Evolutionary conservation across 2,888 invertebrate genomes (phyloP), one percentile per base, ranked within the genome.

Genomic region (Rhopalosiphum nymphaeae): DNA sequence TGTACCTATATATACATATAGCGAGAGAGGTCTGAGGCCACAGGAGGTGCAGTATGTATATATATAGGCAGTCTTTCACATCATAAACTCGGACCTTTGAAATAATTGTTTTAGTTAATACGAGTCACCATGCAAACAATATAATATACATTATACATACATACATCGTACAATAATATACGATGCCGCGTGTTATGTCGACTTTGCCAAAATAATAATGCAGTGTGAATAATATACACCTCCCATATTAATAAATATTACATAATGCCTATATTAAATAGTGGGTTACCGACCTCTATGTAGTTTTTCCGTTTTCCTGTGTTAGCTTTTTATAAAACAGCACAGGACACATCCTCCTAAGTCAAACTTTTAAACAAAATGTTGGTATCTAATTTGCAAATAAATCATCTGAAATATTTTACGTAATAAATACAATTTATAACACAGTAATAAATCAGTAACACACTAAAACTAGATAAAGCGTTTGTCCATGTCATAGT

Each of bases 51-150:
- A 36, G 36, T 46, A 86, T 86, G n/a, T 21, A 46, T 86, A 86
- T 85, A 25, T 84, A 84, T 42, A 88, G 53, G n/a, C 61, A 53
- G 53, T 89, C 88, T 89, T 89, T 89, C 78, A 56, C 84, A 16
- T 85, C 78, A 90, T 93, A 89, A 93, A 93, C 89, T 93, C 88
- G 67, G 57, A 85, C 78, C 89, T 93, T 84, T 57, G 85, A 85
- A 53, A 42, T 61, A 90, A 93, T 93, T 84, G 57, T 93, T 93
- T 89, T 89, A 89, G 78, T 89, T 78, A 89, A 93, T 89, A 84
- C 85, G 5, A 46, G 26, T 84, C 29, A 42, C 67, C 16, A 26
- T 44, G 61, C 61, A 56, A 56, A 88, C 56, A 42, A 53, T 88
- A 88, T 86, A 86, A 11, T 4, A 87, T 49, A 49, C 13, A n/a